Evolutionary conservation across 37 sponge, comb jelly and placozoan species (phyloP), one percentile per base, ranked within the genome.

Genomic region (Oscarella lobularis): DNA sequence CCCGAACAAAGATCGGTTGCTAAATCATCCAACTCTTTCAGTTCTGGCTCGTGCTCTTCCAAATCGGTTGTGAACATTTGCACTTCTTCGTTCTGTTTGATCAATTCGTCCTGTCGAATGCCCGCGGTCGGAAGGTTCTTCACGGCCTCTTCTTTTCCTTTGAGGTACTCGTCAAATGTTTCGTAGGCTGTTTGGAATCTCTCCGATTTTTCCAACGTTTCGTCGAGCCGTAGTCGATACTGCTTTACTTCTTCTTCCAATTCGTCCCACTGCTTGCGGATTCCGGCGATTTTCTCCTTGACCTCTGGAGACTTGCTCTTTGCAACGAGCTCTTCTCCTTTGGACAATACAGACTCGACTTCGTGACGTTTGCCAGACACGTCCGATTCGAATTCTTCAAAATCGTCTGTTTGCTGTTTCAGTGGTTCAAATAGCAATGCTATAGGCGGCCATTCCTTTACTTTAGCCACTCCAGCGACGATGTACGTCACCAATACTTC

Each of bases 31-130:
- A 79, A 38, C 3, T 30, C 60, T 2, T 38, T 20, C 73, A 79
- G 2, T 35, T 2, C 54, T 1, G 41, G 80, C 33, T 37, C 29
- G 66, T 79, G 67, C 6, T 39, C 73, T 14, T 79, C 55, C 55
- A 79, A 1, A 3, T 31, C 60, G 33, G 41, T 74, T 72, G 71
- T 73, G 0, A 75, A 6, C 1, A 36, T 67, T 38, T 77, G 32
- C 36, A 33, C 2, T 72, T 35, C 35, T 27, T 9, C 60, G 60
- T 27, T 48, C 60, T 48, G 60, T 27, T 9, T 48, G 60, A 9
- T 48, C 60, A 48, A 9, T 27, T 48, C 60, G 9, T 48, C 60
- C 20, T 9, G 60, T 48, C 60, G 60, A 48, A 48, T 20, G 14
- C 60, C 60, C 9, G 20, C 20, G 60, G 14, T 20, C 20, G 60